Conservation (phyloP, 2,888 invertebrate species). For the Stenoptilia bipunctidactyla region DNA sequence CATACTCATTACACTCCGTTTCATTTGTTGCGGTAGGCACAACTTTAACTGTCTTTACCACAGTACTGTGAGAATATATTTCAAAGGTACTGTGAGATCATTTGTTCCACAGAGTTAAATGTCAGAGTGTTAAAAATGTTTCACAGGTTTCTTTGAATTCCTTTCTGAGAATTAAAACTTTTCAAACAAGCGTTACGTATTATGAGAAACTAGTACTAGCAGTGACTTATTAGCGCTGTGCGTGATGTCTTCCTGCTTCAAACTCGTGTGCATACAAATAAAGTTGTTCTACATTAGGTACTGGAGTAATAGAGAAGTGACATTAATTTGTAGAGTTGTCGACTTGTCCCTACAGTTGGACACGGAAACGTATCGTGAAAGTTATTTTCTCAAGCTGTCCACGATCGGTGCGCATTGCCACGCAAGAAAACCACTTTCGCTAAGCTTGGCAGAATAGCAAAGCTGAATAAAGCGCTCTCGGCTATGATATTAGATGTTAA, state of each 20-base stretch:
- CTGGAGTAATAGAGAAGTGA: slow-evolving; percentile 9
- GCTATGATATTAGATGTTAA: neutral
- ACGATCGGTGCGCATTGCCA: slow-evolving; percentile 39
- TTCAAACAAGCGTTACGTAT: neutral
- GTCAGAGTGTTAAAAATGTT: too few species aligned
- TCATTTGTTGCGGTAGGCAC: too few species aligned
- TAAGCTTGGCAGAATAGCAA: slow-evolving; percentile 19
- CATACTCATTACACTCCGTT: too few species aligned
- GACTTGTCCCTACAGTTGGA: slow-evolving; percentile 35
- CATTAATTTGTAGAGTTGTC: slow-evolving; percentile 12
- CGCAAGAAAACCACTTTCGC: slow-evolving; percentile 62
- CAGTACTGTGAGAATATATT: too few species aligned
- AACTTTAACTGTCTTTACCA: too few species aligned
- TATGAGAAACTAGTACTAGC: neutral
- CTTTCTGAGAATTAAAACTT: neutral
- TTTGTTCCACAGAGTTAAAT: too few species aligned
- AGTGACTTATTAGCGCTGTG: neutral
- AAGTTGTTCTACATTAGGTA: neutral
- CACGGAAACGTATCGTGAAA: slow-evolving; percentile 62
- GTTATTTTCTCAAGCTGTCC: slow-evolving; percentile 52
- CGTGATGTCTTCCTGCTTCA: neutral
- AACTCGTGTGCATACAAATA: neutral
- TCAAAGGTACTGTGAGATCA: too few species aligned
- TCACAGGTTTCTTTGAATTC: too few species aligned
- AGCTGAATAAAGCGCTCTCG: neutral